These are phyloP conservation scores for Martes martes DNA, from an alignment of 2,113 vertebrate species.

Conservation along the genomic window DNA sequence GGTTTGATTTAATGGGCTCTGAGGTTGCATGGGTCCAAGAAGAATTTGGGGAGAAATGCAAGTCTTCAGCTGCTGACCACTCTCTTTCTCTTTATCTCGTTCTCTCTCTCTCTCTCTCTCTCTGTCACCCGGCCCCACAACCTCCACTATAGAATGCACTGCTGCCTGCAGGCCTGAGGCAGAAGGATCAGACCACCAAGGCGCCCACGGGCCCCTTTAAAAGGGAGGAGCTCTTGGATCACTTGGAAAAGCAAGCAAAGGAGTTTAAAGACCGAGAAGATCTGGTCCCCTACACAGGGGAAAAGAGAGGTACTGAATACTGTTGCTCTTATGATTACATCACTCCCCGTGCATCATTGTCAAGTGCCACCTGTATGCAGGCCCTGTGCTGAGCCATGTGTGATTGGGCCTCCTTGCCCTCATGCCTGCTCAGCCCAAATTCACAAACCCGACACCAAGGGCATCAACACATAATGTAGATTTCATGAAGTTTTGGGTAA, in stretches of 20 bases:
- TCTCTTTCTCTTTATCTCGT: slow-evolving; percentile 32
- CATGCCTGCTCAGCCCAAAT: background rate
- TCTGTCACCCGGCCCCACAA: background rate
- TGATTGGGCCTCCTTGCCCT: background rate
- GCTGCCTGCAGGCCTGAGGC: slow-evolving; percentile 94
- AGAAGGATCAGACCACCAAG: slow-evolving; percentile 98
- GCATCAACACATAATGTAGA: fast-evolving
- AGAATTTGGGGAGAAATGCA: slow-evolving; percentile 32
- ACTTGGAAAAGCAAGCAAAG: slow-evolving; percentile 97
- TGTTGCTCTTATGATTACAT: background rate
- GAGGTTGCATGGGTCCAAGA: background rate
- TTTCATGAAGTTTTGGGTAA: background rate
- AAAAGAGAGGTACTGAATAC: slow-evolving; percentile 92
- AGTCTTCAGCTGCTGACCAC: slow-evolving; percentile 58
- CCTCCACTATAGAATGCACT: slow-evolving; percentile 88
- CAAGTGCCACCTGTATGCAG: background rate
- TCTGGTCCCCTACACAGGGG: slow-evolving; percentile 95
- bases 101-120: background rate
- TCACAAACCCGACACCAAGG: background rate
- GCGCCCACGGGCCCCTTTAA: slow-evolving; percentile 93
- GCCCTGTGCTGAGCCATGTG: background rate
- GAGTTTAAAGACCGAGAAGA: slow-evolving; percentile 95
- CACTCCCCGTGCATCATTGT: background rate
- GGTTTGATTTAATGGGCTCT: background rate
- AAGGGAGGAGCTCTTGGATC: slow-evolving; percentile 94